Evolutionary conservation across 1,140 invertebrate genomes (phyloP).

Genomic region (Orussus abietinus): DNA sequence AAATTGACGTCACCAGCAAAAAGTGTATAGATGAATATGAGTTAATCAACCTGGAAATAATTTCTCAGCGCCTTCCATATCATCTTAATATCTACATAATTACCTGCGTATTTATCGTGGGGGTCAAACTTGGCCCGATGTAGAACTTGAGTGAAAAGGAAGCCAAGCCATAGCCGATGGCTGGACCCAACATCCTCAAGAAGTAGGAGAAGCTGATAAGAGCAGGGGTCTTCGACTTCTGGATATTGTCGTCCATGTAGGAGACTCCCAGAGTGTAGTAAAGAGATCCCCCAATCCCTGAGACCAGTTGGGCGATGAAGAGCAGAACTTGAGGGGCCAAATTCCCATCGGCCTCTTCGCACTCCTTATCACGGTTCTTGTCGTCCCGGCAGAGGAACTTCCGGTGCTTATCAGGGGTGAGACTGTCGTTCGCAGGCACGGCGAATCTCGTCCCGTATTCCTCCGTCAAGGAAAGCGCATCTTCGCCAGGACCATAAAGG

Average conservation of each 20-base stretch:
- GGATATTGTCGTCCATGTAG: conserved; percentile 71
- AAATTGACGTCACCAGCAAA: too few relatives aligned
- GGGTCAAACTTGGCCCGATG: conserved; percentile 65
- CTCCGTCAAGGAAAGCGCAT: conserved; percentile 62
- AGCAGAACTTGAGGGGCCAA: conserved; percentile 59
- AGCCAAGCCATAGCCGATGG: conserved; percentile 66
- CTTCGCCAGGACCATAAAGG: conserved; percentile 68
- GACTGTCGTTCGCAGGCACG: conserved; percentile 21
- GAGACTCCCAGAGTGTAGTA: conserved; percentile 66
- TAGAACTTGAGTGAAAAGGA: conserved; percentile 68
- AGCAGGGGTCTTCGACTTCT: conserved; percentile 66
- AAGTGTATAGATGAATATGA: too few relatives aligned
- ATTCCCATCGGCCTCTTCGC: conserved; percentile 57
- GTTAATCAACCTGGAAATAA: too few relatives aligned
- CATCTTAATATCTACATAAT: not conserved
- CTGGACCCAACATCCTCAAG: conserved; percentile 67
- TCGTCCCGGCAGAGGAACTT: conserved; percentile 43
- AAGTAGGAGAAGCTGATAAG: conserved; percentile 67
- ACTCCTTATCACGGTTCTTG: conserved; percentile 46
- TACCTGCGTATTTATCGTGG: conserved; percentile 63
- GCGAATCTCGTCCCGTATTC: conserved; percentile 54
- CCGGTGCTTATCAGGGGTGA: conserved; percentile 32
- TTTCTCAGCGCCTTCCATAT: too few relatives aligned
- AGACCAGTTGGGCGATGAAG: conserved; percentile 64
- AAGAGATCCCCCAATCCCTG: conserved; percentile 63